phyloP scores from a whole-genome alignment of 2,797 vertebrate genomes.

The Netta rufina region DNA sequence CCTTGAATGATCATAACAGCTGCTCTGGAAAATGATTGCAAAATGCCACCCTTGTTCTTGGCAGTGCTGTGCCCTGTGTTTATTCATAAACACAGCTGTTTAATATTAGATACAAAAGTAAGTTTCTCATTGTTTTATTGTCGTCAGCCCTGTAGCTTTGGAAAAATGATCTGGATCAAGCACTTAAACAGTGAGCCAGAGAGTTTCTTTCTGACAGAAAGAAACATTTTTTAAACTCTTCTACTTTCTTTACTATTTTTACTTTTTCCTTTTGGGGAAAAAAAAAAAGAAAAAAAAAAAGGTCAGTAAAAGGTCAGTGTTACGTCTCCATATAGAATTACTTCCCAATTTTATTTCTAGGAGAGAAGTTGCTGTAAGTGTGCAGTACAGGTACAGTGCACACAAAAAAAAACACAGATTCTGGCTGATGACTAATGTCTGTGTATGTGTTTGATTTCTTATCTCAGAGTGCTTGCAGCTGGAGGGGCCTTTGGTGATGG shows the following conservation, averaged over 20 bases:
- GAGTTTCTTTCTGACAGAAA: neutral
- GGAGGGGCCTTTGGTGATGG: neutral
- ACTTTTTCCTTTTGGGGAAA: neutral
- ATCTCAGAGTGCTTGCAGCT: neutral
- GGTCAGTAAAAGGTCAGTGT: neutral
- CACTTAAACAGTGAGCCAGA: neutral
- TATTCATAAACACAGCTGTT: constrained; percentile 25
- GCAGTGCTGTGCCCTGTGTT: neutral
- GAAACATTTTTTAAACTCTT: neutral
- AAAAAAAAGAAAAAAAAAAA: neutral
- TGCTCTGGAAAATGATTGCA: constrained; percentile 12
- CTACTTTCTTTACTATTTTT: neutral
- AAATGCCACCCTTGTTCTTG: constrained; percentile 31
- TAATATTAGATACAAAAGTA: constrained; percentile 13
- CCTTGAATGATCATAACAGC: neutral
- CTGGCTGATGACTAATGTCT: neutral
- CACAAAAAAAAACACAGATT: neutral
- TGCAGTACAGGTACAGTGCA: neutral
- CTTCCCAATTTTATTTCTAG: neutral
- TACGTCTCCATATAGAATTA: neutral
- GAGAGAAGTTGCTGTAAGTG: neutral
- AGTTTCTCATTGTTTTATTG: neutral
- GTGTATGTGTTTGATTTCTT: neutral
- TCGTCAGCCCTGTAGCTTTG: neutral
- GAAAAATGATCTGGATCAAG: neutral